A percentile compares a stretch with the other conserved stretches of the same genome.
Evolutionary conservation across 2,888 invertebrate genomes (phyloP).

Genomic region (Sialis lutaria): DNA sequence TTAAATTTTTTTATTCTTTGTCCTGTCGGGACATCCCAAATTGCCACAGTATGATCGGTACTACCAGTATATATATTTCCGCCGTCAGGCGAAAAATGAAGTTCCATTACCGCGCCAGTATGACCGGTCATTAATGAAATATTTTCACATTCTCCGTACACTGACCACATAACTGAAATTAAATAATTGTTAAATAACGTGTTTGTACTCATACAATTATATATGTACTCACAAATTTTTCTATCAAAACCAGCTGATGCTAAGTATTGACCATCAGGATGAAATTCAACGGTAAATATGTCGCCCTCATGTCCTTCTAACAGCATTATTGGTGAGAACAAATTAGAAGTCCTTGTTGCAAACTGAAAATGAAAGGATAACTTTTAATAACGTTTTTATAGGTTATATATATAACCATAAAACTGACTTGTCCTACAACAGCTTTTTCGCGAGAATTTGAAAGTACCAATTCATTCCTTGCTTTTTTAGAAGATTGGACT

Average conservation of each 20-base stretch:
- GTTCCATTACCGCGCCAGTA: conserved; percentile 86
- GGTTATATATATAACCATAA: conserved; percentile 5
- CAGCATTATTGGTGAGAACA: conserved; percentile 88
- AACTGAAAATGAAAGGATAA: conserved; percentile 25
- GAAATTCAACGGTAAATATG: conserved; percentile 82
- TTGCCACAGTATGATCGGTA: conserved; percentile 84
- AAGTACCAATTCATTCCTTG: conserved; percentile 51
- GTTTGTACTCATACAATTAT: neutral
- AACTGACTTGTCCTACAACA: conserved; percentile 52
- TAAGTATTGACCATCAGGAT: conserved; percentile 88
- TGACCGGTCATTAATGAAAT: conserved; percentile 86
- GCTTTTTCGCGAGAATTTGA: conserved; percentile 54
- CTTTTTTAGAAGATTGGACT: conserved; percentile 44
- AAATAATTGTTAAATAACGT: conserved; percentile 9
- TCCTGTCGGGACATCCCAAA: conserved; percentile 90
- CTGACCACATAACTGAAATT: conserved; percentile 78
- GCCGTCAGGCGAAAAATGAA: conserved; percentile 75
- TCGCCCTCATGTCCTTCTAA: conserved; percentile 95
- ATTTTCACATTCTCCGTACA: conserved; percentile 96
- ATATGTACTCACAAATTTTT: conserved; percentile 64
- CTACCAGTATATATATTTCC: conserved; percentile 76
- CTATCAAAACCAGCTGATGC: conserved; percentile 92
- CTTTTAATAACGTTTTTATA: neutral
- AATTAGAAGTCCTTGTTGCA: conserved; percentile 67
- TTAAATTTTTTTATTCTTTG: conserved; percentile 77